Evolutionary conservation across 1,140 invertebrate genomes (phyloP), one percentile per base, ranked within the genome.

Genomic region (Sarcophaga peregrina): DNA sequence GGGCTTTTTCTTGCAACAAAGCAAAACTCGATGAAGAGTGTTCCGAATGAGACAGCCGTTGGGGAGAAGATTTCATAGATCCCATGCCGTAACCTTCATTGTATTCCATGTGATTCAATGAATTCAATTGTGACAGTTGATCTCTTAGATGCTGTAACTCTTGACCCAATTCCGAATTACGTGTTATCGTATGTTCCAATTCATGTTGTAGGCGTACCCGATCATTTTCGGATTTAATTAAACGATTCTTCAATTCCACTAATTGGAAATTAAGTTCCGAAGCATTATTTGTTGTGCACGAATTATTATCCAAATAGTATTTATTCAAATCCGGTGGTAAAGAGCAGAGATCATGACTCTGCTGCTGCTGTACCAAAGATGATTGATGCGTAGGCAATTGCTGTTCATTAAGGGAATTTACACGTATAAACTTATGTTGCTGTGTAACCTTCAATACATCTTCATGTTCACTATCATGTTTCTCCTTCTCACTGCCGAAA

Each of bases 81-180:
- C 85, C 84, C 20, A 90, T 73, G 8, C 89, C 89, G 84, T 90
- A 91, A 3, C 93, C 93, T 87, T 94, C 93, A 0, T 92, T 93
- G 25, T 94, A 92, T 15, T 93, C 91, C 86, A 94, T 93, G 76
- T 92, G 93, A 76, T 91, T 91, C 0, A 89, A 13, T 83, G 88
- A 89, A 54, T 86, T 88, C n/a, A 90, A 45, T 81, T 90, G 87
- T 6, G 88, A 87, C 6, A 90, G n/a, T 86, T 93, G 93, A 81
- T 92, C 88, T 85, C 93, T 92, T 4, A 93, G 91, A 0, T 91
- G 87, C 54, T 92, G 90, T 73, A 94, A 84, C 80, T 94, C 92
- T 5, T 88, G 86, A 4, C 92, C 92, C 4, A 93, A 87, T 8
- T 93, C 88, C 0, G 91, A 90, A 87, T 93, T 92, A 10, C 92